These are phyloP conservation scores for Artemia sinica DNA, from an alignment of 2,888 invertebrate species.

Conservation along the genomic window DNA sequence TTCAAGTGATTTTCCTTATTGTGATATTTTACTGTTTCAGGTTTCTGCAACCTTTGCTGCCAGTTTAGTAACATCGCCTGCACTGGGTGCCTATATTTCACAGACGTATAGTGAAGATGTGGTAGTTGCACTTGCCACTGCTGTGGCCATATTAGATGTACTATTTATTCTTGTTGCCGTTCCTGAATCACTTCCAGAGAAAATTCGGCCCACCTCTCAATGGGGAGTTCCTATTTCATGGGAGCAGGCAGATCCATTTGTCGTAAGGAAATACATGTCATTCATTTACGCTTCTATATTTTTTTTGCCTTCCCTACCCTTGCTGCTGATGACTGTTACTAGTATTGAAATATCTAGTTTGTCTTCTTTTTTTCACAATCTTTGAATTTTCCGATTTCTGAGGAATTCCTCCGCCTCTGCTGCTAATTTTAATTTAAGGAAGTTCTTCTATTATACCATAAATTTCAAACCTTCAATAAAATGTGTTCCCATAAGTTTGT, in stretches of 20 bases:
- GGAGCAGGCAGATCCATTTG: slow-evolving; percentile 91
- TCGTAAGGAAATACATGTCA: slow-evolving; percentile 38
- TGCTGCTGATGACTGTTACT: neutral
- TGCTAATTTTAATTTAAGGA: no score
- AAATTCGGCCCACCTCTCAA: slow-evolving; percentile 53
- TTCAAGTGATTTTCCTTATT: no score
- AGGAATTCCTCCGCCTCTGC: no score
- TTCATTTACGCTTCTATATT: neutral
- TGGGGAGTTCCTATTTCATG: slow-evolving; percentile 80
- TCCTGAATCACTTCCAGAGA: slow-evolving; percentile 93
- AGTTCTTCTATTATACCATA: no score
- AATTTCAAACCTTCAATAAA: no score
- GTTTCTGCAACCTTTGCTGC: slow-evolving; percentile 98
- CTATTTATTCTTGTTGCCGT: slow-evolving; percentile 95
- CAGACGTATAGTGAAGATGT: slow-evolving; percentile 61
- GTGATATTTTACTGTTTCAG: slow-evolving; percentile 27
- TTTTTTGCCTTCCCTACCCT: neutral
- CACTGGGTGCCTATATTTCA: slow-evolving; percentile 76
- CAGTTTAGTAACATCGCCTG: slow-evolving; percentile 94
- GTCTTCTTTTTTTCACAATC: neutral
- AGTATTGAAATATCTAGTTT: neutral
- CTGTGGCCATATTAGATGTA: slow-evolving; percentile 82
- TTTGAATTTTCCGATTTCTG: no score
- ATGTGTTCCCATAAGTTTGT: no score
- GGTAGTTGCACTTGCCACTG: slow-evolving; percentile 86